Evolutionary conservation across 2,888 invertebrate species (phyloP).

Genomic region (Seladonia tumulorum): DNA sequence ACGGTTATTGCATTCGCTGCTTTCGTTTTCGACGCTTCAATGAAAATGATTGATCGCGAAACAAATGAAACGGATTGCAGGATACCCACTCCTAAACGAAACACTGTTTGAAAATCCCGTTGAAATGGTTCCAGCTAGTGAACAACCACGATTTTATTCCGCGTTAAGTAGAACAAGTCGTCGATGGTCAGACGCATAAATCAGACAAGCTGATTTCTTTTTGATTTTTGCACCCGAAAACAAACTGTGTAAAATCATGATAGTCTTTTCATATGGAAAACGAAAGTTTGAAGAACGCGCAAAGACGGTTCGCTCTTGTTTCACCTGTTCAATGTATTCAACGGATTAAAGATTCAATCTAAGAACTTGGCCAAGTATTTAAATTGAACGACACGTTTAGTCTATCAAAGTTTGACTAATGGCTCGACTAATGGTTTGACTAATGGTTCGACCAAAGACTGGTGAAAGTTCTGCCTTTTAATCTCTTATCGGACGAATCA

Average conservation of each 20-base stretch:
- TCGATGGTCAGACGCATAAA: neutral
- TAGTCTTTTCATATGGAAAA: neutral
- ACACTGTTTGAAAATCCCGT: too few relatives aligned
- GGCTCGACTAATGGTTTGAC: conserved; percentile 3
- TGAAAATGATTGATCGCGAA: neutral
- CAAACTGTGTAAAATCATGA: too few relatives aligned
- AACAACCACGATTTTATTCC: neutral
- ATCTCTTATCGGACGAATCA: neutral
- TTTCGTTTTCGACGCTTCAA: neutral
- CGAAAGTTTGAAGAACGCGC: neutral
- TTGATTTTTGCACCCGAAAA: neutral
- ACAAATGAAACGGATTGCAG: too few relatives aligned
- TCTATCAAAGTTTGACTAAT: conserved; percentile 4
- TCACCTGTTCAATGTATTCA: neutral
- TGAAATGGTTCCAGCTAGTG: too few relatives aligned
- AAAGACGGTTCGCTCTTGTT: neutral
- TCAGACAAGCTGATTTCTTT: too few relatives aligned
- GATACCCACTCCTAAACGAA: too few relatives aligned
- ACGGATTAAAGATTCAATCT: neutral
- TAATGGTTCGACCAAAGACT: neutral
- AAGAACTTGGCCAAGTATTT: neutral
- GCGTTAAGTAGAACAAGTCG: neutral
- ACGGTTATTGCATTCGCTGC: neutral
- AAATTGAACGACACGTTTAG: neutral
- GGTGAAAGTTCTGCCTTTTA: neutral